These are phyloP conservation scores for Liposcelis brunnea DNA, from an alignment of 2,888 invertebrate genomes.

Conservation along the genomic window DNA sequence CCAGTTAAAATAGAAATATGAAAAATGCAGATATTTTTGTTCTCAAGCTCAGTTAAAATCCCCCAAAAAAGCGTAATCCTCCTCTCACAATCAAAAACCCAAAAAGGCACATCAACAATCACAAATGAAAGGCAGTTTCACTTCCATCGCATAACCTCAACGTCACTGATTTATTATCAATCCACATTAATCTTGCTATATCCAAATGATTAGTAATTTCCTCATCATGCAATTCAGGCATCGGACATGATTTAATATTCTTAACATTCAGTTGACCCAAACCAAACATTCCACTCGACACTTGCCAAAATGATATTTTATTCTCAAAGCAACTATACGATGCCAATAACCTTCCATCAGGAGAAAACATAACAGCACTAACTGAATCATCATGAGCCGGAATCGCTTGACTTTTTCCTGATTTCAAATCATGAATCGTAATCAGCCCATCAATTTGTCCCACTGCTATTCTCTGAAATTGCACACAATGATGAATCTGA, in stretches of 20 bases:
- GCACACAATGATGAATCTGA: background rate
- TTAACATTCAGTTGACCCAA: background rate
- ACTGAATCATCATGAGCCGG: background rate
- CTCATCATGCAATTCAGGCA: too few relatives aligned
- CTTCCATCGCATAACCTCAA: too few relatives aligned
- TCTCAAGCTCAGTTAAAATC: too few relatives aligned
- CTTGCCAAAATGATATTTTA: background rate
- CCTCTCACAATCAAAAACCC: too few relatives aligned
- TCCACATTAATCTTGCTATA: too few relatives aligned
- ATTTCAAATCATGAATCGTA: background rate
- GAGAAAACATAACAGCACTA: background rate
- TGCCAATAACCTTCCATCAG: background rate
- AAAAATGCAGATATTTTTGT: too few relatives aligned
- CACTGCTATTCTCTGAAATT: background rate
- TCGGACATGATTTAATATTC: background rate
- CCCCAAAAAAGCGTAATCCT: too few relatives aligned
- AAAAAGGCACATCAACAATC: background rate
- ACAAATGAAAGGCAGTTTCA: too few relatives aligned
- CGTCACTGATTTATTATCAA: too few relatives aligned
- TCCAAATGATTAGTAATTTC: too few relatives aligned
- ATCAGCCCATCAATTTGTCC: background rate
- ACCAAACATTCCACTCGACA: conserved; percentile 1
- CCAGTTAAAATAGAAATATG: too few relatives aligned
- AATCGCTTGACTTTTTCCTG: background rate
- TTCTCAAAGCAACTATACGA: background rate